Conservation (phyloP, 2,888 invertebrate species). For the Chloroclystis v-ata region DNA sequence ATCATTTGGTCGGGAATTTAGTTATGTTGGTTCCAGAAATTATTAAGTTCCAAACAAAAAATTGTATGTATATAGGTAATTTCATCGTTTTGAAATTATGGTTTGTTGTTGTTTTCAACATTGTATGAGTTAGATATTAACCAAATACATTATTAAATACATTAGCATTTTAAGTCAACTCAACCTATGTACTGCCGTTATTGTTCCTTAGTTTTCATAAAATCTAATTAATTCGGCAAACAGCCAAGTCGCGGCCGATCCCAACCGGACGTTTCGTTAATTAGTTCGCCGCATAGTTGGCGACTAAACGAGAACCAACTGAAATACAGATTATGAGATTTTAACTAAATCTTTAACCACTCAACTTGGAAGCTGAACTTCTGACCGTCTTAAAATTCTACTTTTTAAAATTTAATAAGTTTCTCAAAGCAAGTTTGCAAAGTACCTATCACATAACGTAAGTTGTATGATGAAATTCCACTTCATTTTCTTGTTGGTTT, state of each 20-base stretch:
- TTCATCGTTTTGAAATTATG: too few relatives aligned
- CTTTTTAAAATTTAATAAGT: background rate
- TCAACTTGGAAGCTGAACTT: conserved; percentile 3
- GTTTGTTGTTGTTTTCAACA: too few relatives aligned
- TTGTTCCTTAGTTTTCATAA: conserved; percentile 19
- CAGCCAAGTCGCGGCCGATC: conserved; percentile 21
- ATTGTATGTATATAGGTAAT: too few relatives aligned
- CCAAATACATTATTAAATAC: too few relatives aligned
- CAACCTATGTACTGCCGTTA: background rate
- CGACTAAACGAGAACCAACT: background rate
- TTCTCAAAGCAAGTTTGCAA: background rate
- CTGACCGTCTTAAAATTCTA: background rate
- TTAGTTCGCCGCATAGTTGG: conserved; percentile 9
- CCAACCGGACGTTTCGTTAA: conserved; percentile 20
- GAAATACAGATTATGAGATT: background rate
- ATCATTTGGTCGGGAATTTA: too few relatives aligned
- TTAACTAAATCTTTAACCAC: conserved; percentile 2
- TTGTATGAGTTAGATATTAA: too few relatives aligned
- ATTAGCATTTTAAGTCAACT: too few relatives aligned
- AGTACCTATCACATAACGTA: background rate
- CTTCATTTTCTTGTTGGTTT: too few relatives aligned
- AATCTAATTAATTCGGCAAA: conserved; percentile 17
- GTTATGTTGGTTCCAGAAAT: too few relatives aligned
- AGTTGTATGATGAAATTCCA: conserved; percentile 1
- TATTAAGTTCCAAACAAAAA: too few relatives aligned